phyloP scores from a whole-genome alignment of 2,113 vertebrate species.

The Aptenodytes forsteri region DNA sequence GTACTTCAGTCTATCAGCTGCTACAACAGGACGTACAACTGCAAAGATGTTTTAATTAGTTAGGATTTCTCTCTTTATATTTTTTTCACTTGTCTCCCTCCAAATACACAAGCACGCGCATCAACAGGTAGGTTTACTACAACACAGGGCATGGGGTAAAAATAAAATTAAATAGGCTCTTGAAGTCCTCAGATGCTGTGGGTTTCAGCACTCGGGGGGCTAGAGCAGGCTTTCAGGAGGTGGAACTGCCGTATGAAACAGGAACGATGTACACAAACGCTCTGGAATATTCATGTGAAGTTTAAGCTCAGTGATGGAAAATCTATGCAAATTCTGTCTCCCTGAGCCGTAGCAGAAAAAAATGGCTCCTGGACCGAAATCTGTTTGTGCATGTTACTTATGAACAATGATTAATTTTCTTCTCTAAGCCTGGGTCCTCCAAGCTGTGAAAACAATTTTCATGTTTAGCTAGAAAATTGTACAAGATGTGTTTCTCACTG shows the following conservation, averaged over 20 bases:
- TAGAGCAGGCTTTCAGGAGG: neutral
- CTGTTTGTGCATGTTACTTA: neutral
- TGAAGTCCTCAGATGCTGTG: neutral
- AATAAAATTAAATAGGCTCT: neutral
- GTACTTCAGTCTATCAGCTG: neutral
- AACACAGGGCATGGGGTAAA: neutral
- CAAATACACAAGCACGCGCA: neutral
- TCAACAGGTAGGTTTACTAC: neutral
- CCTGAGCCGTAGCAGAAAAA: conserved; percentile 1
- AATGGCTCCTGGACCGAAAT: neutral
- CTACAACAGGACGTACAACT: neutral
- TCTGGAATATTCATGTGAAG: neutral
- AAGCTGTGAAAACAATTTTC: conserved; percentile 64
- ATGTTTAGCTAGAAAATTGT: conserved; percentile 33
- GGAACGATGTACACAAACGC: neutral
- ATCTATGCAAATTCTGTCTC: conserved; percentile 48
- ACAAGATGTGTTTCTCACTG: conserved; percentile 12
- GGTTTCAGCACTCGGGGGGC: neutral
- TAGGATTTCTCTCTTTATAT: neutral
- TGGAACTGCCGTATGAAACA: neutral
- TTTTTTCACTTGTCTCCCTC: neutral
- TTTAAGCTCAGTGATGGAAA: conserved; percentile 13
- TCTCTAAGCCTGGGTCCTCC: conserved; percentile 16
- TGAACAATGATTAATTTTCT: conserved; percentile 52
- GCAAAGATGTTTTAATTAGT: neutral